Base-by-base conservation (phyloP, 2,113 vertebrate genomes). In the Callipepla californica region DNA sequence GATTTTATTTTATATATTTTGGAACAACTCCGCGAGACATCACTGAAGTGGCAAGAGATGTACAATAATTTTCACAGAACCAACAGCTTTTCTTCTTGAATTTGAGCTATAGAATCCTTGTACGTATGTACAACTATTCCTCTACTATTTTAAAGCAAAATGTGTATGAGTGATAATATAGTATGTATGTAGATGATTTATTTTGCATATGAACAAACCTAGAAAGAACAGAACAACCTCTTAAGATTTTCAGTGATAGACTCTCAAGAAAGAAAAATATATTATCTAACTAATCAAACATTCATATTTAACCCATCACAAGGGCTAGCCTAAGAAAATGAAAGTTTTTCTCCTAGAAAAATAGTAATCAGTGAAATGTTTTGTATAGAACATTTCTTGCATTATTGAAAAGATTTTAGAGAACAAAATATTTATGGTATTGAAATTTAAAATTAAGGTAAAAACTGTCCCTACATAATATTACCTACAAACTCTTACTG, bases 151-250 rank as follows among this genome's bases (percentile, higher is more conserved):
- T 59, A 85, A 92, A 96, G 15, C 36, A 85, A 50, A 17, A 72
- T 70, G 25, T 77, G 26, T 50, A 66, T n/a, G 25, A 87, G 67
- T 87, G 81, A 83, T 81, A 92, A 94, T 74, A 8, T 34, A 94
- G 42, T 11, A 84, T 76, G 18, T 68, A 6, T 55, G 13, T 92
- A 78, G 61, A 18, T 79, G 83, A 92, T 94, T 95, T 93, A 95
- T 94, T 96, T 96, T 90, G 83, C 50, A 86, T 55, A 87, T 96
- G 48, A 63, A 7, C 66, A 72, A 45, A 59, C 67, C 50, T 77
- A 44, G 80, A 89, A 95, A 93, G 82, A 85, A 67, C 23, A 95
- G 81, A 8, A 51, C 57, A 92, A 73, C 13, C 40, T 92, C 93
- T 93, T n/a, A 84, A 87, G 58, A 88, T 59, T 78, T 92, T 61